Base-by-base conservation (phyloP, 2,888 invertebrate species). In the Timema cristinae region DNA sequence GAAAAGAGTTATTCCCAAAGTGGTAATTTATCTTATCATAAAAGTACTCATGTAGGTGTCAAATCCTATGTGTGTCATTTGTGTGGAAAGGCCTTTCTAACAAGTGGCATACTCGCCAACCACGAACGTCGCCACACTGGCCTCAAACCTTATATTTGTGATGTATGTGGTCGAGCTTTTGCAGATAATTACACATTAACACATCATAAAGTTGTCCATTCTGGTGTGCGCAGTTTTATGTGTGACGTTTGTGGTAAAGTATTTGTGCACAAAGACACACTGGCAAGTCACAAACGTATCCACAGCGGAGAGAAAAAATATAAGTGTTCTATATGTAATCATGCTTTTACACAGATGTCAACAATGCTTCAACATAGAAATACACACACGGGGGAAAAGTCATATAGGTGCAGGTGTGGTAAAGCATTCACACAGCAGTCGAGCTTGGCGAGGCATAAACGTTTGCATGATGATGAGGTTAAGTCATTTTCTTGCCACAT, bases 341-440 rank as follows among this genome's bases (percentile, higher is more conserved):
- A 66, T 13, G 69, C 72, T 16, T 72, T 72, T 50, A 72, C 72
- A 47, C 72, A 72, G 51, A 66, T 72, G 69, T 72, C 72, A 10
- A 72, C 72, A 11, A 72, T 72, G 72, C 67, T 72, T 7, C 72
- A 72, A 11, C 72, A 72, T 50, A 69, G 66, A 10, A 72, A 69
- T 47, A 72, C 72, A 32, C 72, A 72, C 13, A 72, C 72, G 6
- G 72, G 72, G 6, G 72, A 72, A 47, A 72, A 72, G 69, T 69
- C 72, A 50, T 72, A 72, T 50, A n/a, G 47, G 7, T 72, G 72
- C 32, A 56, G 54, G 8, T 72, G 72, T 72, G 72, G 72, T 9
- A 72, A 72, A 16, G 49, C 72, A 7, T 72, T 72, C 50, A 72
- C 72, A 15, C 72, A 72, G 59, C 72, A 72, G 67, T 72, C 72